Evolutionary conservation across 2,113 vertebrate species (phyloP).

Genomic region (Malaclemys terrapin): DNA sequence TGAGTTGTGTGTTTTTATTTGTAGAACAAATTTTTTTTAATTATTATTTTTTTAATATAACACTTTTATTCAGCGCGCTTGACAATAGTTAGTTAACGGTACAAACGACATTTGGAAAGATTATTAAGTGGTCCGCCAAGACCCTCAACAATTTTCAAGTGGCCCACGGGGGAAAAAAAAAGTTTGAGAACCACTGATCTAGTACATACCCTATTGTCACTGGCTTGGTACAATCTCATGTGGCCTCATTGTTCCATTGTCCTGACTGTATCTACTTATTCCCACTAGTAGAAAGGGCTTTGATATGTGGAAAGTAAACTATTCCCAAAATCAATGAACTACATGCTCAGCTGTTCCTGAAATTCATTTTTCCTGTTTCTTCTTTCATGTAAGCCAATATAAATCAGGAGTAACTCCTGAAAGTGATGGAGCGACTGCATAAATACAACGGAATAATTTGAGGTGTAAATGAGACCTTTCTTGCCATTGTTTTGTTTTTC

Average conservation of each 20-base stretch:
- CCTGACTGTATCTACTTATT: background rate
- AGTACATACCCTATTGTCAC: background rate
- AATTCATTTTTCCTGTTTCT: constrained; percentile 20
- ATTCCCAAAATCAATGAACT: background rate
- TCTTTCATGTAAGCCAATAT: background rate
- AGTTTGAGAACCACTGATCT: too few relatives aligned
- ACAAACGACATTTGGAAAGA: too few relatives aligned
- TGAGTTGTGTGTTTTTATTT: too few relatives aligned
- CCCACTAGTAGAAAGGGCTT: background rate
- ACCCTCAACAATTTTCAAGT: too few relatives aligned
- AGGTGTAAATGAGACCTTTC: background rate
- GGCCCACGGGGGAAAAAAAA: too few relatives aligned
- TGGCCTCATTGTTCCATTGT: background rate
- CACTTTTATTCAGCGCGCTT: too few relatives aligned
- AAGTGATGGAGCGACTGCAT: background rate
- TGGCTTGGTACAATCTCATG: background rate
- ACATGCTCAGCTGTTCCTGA: constrained; percentile 15
- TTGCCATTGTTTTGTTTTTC: background rate
- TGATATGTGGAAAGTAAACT: constrained; percentile 18
- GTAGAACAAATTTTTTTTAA: too few relatives aligned
- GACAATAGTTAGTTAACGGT: too few relatives aligned
- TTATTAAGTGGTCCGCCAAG: too few relatives aligned
- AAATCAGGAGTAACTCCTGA: background rate
- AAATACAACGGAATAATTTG: constrained; percentile 23
- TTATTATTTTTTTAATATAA: too few relatives aligned